A percentile compares a stretch with the other conserved stretches of the same genome.
phyloP scores from a whole-genome alignment of 2,888 invertebrate species.

The Chironomus tentans region DNA sequence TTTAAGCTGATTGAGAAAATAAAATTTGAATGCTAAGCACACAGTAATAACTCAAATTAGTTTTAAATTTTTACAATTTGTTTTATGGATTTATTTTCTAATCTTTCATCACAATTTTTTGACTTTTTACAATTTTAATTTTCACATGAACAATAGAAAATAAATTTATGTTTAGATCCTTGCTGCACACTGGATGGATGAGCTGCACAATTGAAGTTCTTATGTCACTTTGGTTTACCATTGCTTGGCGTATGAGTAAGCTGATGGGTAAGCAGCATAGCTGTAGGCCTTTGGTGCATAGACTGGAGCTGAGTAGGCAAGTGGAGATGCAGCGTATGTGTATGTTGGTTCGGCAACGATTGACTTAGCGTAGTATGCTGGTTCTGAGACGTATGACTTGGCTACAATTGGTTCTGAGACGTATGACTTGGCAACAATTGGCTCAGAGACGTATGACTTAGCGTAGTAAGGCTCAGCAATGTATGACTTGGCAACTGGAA shows the following conservation, averaged over 20 bases:
- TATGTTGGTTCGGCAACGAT: background rate
- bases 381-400: background rate
- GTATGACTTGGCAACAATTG: too few relatives aligned
- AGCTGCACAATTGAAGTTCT: too few relatives aligned
- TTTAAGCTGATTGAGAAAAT: too few relatives aligned
- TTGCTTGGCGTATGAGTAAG: background rate
- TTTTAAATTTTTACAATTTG: too few relatives aligned
- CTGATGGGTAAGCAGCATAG: background rate
- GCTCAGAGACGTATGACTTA: too few relatives aligned
- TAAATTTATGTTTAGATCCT: background rate
- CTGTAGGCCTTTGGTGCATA: too few relatives aligned
- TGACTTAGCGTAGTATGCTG: background rate
- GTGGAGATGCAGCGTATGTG: constrained; percentile 1
- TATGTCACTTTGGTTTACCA: background rate
- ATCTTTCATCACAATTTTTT: constrained; percentile 2
- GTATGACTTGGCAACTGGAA: background rate
- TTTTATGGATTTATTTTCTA: constrained; percentile 2
- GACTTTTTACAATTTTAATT: background rate
- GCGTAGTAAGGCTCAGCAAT: too few relatives aligned
- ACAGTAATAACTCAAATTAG: too few relatives aligned
- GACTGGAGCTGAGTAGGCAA: background rate
- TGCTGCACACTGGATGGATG: background rate
- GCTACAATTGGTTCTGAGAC: too few relatives aligned
- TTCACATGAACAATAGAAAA: too few relatives aligned
- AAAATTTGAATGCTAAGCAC: too few relatives aligned